Conservation (phyloP, 1,140 invertebrate genomes). For the Theocolax elegans region DNA sequence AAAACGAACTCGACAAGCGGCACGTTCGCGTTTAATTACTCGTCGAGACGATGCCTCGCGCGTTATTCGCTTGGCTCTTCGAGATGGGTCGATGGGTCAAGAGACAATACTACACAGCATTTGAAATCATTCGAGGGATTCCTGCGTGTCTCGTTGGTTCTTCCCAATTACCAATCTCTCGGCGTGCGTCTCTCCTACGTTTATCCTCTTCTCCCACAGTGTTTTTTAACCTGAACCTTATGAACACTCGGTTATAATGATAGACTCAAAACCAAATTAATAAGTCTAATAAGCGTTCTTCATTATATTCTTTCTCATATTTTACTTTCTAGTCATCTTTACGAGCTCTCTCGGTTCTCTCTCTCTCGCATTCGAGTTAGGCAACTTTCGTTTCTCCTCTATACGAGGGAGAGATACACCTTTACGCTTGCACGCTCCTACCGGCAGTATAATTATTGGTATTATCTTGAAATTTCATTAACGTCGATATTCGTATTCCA, state of each 20-base stretch:
- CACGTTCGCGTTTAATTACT: constrained; percentile 13
- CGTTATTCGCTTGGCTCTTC: too few species aligned
- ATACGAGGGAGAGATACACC: too few species aligned
- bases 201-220: too few species aligned
- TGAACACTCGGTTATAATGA: constrained; percentile 16
- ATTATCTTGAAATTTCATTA: constrained; percentile 26
- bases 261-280: constrained; percentile 35
- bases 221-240: too few species aligned
- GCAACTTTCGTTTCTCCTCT: constrained; percentile 17
- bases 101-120: too few species aligned
- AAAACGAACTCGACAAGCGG: neutral
- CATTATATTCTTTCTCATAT: constrained; percentile 22
- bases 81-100: constrained; percentile 25
- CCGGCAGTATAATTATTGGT: constrained; percentile 30
- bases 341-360: neutral
- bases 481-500: too few species aligned
- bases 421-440: too few species aligned
- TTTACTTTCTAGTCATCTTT: constrained; percentile 33
- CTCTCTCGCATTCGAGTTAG: neutral
- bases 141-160: too few species aligned
- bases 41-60: neutral
- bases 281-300: constrained; percentile 39
- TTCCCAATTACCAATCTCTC: too few species aligned
- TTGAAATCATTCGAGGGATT: neutral
- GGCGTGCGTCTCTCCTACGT: too few species aligned